Evolutionary conservation across 2,888 invertebrate genomes (phyloP).

Genomic region (Isotomurus palustris): DNA sequence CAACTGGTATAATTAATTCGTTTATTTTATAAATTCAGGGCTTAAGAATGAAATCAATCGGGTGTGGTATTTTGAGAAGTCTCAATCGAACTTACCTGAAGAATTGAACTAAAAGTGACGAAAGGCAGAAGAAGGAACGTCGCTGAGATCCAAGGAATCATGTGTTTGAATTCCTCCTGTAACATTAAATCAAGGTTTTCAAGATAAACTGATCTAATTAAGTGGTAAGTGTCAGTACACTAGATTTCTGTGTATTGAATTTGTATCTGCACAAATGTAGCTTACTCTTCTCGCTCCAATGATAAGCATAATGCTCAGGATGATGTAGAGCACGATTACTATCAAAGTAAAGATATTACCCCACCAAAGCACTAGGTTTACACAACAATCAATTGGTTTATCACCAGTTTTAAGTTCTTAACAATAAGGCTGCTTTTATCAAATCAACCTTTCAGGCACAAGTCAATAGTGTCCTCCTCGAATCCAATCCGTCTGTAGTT

Average conservation of each 20-base stretch:
- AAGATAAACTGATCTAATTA: no score
- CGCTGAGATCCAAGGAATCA: constrained; percentile 45
- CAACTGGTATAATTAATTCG: no score
- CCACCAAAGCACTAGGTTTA: constrained; percentile 45
- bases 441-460: constrained; percentile 36
- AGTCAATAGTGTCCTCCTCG: constrained; percentile 31
- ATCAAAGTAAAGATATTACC: constrained; percentile 45
- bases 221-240: no score
- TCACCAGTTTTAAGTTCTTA: no score
- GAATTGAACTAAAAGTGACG: constrained; percentile 38
- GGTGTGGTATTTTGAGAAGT: no score
- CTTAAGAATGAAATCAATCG: no score
- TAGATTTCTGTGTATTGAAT: no score
- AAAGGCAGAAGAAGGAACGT: constrained; percentile 41
- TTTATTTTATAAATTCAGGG: no score
- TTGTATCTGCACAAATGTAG: background rate
- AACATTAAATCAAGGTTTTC: no score
- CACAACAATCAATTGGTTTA: no score
- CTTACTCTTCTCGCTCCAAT: constrained; percentile 40
- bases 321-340: constrained; percentile 35
- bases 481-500: constrained; percentile 35
- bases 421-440: no score
- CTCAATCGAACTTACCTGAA: constrained; percentile 28
- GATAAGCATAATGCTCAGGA: constrained; percentile 39
- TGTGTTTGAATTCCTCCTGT: constrained; percentile 43